A percentile compares a stretch with the other conserved stretches of the same genome.
phyloP scores from a whole-genome alignment of 2,888 invertebrate genomes.

The Lithophane socia region DNA sequence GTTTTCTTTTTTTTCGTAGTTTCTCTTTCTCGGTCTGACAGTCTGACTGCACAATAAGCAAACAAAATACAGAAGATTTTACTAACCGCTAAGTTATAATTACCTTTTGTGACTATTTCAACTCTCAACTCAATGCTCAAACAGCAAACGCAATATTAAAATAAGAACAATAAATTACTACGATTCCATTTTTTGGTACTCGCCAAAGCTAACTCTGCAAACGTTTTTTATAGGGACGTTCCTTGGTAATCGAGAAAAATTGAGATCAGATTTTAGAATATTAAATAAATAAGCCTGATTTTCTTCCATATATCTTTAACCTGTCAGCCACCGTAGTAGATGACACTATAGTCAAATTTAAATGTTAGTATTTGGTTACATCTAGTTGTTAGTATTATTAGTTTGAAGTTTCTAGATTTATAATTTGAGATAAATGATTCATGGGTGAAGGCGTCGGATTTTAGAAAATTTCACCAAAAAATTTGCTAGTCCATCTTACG shows the following conservation, averaged over 20 bases:
- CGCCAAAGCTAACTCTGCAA: slow-evolving; percentile 14
- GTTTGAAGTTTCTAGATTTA: not conserved
- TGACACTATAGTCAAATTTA: too few relatives aligned
- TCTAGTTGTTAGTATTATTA: not conserved
- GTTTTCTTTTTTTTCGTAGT: not conserved
- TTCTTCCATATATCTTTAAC: too few relatives aligned
- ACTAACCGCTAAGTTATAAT: fast-evolving
- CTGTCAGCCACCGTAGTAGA: too few relatives aligned
- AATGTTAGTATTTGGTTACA: not conserved
- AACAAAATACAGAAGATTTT: not conserved
- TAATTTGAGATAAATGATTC: not conserved
- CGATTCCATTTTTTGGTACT: not conserved
- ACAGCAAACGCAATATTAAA: not conserved
- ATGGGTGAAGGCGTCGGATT: not conserved
- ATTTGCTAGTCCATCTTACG: not conserved
- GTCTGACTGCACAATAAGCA: not conserved
- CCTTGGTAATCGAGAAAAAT: not conserved
- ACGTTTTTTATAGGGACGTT: not conserved
- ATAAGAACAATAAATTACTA: not conserved
- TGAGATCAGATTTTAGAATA: not conserved
- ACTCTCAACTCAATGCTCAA: not conserved
- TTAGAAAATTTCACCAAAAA: too few relatives aligned
- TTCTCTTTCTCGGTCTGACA: not conserved
- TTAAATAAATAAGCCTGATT: too few relatives aligned
- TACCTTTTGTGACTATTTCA: not conserved